Evolutionary conservation across 2,113 vertebrate species (phyloP), one percentile per base, ranked within the genome.

Genomic region (Platycercus adscitus): DNA sequence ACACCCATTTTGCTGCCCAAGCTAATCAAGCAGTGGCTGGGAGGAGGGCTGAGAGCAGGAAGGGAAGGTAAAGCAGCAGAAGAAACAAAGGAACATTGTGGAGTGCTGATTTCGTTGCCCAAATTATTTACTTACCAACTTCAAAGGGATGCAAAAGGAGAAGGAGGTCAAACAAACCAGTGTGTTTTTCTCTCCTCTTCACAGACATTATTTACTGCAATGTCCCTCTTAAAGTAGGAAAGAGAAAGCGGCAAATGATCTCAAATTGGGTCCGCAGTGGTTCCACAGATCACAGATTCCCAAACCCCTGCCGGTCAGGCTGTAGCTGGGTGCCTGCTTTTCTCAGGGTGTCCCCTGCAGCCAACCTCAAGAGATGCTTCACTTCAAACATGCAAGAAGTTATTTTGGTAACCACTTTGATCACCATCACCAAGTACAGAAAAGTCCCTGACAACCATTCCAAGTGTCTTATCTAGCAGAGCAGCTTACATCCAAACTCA

Each of bases 51-150:
- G 9, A 71, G 63, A 53, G 43, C 47, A 79, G 81, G 28, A 93
- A 89, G 31, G 31, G 63, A 92, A 95, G 71, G 89, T 39, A 88
- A 43, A 93, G 44, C n/a, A 61, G 39, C 53, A 93, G 86, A 79
- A 93, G 56, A 82, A 96, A 95, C 81, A 96, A 94, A 96, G 81
- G 23, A 87, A 87, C 63, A 50, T 56, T 87, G 81, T 82, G 47
- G 78, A 91, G 63, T 53, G 70, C 39, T 23, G 41, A 66, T 73
- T 93, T 95, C 31, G 2, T 84, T 94, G 37, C 84, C 46, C 73
- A 85, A 91, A 95, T 92, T 94, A 95, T 94, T 97, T 96, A 94
- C 81, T 93, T 91, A 82, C 53, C 16, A 65, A 46, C 92, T 92
- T 96, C 93, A 97, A 97, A 96, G 63, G 58, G 73, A 91, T 89